A percentile compares a stretch with the other conserved stretches of the same genome.
Conservation (phyloP, 2,888 invertebrate genomes). For the Acronicta aceris region DNA sequence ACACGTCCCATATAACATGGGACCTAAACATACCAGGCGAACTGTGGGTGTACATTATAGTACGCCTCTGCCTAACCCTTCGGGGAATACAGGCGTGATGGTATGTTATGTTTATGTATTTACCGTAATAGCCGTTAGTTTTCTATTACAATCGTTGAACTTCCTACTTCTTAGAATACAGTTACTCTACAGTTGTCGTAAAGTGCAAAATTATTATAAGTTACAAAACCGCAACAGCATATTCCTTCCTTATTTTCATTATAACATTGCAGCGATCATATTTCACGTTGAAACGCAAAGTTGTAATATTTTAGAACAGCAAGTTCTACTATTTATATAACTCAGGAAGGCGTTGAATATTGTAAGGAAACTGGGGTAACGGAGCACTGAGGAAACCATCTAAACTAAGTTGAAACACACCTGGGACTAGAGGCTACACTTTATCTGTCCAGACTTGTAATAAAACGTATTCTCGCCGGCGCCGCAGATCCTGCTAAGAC, state of each 20-base stretch:
- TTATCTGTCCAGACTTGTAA: slow-evolving; percentile 49
- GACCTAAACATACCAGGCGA: too few relatives aligned
- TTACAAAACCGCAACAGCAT: slow-evolving; percentile 1
- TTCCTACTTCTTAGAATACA: too few relatives aligned
- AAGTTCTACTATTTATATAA: slow-evolving; percentile 44
- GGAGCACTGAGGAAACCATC: slow-evolving; percentile 31
- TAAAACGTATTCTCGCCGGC: slow-evolving; percentile 56
- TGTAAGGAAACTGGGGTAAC: slow-evolving; percentile 33
- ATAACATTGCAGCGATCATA: slow-evolving; percentile 14
- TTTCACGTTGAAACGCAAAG: slow-evolving; percentile 26
- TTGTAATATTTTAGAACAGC: slow-evolving; percentile 27
- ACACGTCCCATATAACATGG: too few relatives aligned
- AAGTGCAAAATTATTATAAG: neutral
- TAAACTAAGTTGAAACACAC: slow-evolving; percentile 36
- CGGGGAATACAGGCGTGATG: too few relatives aligned
- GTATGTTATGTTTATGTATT: too few relatives aligned
- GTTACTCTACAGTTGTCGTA: too few relatives aligned
- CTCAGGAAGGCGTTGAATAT: slow-evolving; percentile 37
- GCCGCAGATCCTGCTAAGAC: slow-evolving; percentile 46
- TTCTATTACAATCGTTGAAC: too few relatives aligned
- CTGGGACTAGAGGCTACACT: slow-evolving; percentile 40
- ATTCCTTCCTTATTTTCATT: slow-evolving; percentile 12
- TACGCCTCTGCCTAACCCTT: too few relatives aligned
- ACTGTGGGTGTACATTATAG: too few relatives aligned
- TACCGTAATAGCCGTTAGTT: too few relatives aligned